Evolutionary conservation across 2,888 invertebrate genomes (phyloP), one percentile per base, ranked within the genome.

Genomic region (Chrysotoxum bicinctum): DNA sequence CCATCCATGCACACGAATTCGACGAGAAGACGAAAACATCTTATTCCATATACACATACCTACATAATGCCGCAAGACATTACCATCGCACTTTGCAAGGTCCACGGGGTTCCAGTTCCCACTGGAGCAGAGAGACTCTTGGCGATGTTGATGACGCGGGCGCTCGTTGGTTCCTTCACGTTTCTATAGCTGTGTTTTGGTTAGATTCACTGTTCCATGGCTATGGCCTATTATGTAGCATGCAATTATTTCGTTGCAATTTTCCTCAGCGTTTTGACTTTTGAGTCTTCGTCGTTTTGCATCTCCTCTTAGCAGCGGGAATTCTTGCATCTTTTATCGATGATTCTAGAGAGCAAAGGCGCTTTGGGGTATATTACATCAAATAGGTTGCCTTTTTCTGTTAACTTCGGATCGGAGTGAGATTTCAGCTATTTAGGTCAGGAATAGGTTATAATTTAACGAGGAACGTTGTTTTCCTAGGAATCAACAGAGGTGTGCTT

Each of bases 351-450:
- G 60, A 45, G n/a, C 9, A 35, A 45, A 58, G 58, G 43, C 58
- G 32, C 9, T 30, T 54, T 21, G 35, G 10, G 35, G 58, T 58
- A 26, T 58, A 37, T 50, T 43, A 9, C 37, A 21, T 26, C 43
- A 54, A 77, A 54, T 75, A 30, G 12, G 7, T 43, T 43, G 62
- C 26, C 19, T 60, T 10, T 60, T 32, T 30, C 50, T 26, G 62
- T 12, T 56, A 73, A 43, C 32, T 32, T 52, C 58, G 16, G n/a
- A n/a, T n/a, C 54, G 35, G 21, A 58, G 45, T 58, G 45, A 74
- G 60, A 74, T 79, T 52, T 32, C 21, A 79, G 66, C 37, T 70
- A 73, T 73, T 73, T 73, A 23, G 83, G 83, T 83, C 78, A 83
- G 78, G 56, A 69, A 78, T 78, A 74, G 78, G 78, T 74, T 74